Percentiles rank a stretch among this genome's conserved stretches.
Evolutionary conservation across 2,888 invertebrate genomes (phyloP).

Genomic region (Spilarctia lutea): DNA sequence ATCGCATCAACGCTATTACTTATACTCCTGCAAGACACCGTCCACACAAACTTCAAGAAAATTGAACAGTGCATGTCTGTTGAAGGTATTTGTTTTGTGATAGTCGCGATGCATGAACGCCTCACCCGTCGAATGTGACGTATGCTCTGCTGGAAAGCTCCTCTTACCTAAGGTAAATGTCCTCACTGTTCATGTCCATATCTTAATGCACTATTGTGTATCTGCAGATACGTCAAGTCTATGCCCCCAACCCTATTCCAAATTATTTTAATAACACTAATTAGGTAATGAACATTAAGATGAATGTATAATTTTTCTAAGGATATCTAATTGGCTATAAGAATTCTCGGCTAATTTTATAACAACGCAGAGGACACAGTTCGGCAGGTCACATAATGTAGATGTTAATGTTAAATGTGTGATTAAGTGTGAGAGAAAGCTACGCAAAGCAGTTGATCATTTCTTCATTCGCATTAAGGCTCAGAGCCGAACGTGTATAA

Average conservation of each 20-base stretch:
- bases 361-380: slow-evolving; percentile 37
- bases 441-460: slow-evolving; percentile 56
- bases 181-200: slow-evolving; percentile 37
- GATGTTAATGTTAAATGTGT: slow-evolving; percentile 52
- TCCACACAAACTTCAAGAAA: slow-evolving; percentile 62
- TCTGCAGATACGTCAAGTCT: slow-evolving; percentile 48
- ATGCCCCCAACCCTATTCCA: slow-evolving; percentile 39
- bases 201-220: slow-evolving; percentile 45
- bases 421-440: slow-evolving; percentile 45
- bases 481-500: slow-evolving; percentile 54
- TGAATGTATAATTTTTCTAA: slow-evolving; percentile 12
- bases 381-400: slow-evolving; percentile 42
- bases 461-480: slow-evolving; percentile 67
- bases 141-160: slow-evolving; percentile 53
- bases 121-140: slow-evolving; percentile 59
- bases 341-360: slow-evolving; percentile 30
- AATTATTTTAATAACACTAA: slow-evolving; percentile 39
- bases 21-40: slow-evolving; percentile 59
- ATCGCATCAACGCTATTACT: slow-evolving; percentile 69
- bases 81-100: slow-evolving; percentile 59
- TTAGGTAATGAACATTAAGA: slow-evolving; percentile 19
- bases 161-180: slow-evolving; percentile 44
- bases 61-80: slow-evolving; percentile 74
- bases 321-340: slow-evolving; percentile 35
- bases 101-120: slow-evolving; percentile 70